Evolutionary conservation across 2,113 vertebrate species (phyloP), one percentile per base, ranked within the genome.

Genomic region (Phoxinus phoxinus): DNA sequence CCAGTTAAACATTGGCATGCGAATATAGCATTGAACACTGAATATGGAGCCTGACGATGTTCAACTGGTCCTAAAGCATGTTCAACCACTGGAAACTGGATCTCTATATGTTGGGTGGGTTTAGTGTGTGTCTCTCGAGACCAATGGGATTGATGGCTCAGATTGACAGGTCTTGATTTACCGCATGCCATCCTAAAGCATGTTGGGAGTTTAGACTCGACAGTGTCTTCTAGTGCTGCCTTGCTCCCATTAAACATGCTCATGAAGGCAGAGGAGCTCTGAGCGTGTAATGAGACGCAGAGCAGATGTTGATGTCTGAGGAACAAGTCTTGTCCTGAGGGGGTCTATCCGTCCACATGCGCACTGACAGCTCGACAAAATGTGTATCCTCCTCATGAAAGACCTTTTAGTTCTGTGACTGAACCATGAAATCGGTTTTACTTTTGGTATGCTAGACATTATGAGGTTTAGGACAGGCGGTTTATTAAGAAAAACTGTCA

Each of bases 251-350:
- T 65, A 65, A 48, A 21, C 9, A 1, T 46, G 4, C 23, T 46
- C 21, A 2, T 48, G 72, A 27, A 27, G 9, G 27, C 9, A 11
- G 58, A 61, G n/a, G 35, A 71, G 21, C 67, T 71, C 3, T 21
- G 67, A 2, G 19, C 19, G 10, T 41, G 35, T 71, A 71, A 71
- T 21, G 46, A 75, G n/a, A 37, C 30, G 0, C 51, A 58, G 25
- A 37, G 75, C 73, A 75, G 73, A 75, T 75, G 73, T 75, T 51
- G 73, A 75, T 12, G n/a, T 8, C 23, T 25, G 72, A 71, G 37
- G 25, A 46, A 10, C 13, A 48, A n/a, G 23, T 56, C 21, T 84
- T 81, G 46, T 41, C 67, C 51, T 41, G 25, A 65, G 73, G 51
- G 71, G 19, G 15, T 32, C 17, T n/a, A 58, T 25, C 59, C n/a